A percentile compares a stretch with the other conserved stretches of the same genome.
Conservation (phyloP, 2,888 invertebrate species). For the Orchestes rusci region DNA sequence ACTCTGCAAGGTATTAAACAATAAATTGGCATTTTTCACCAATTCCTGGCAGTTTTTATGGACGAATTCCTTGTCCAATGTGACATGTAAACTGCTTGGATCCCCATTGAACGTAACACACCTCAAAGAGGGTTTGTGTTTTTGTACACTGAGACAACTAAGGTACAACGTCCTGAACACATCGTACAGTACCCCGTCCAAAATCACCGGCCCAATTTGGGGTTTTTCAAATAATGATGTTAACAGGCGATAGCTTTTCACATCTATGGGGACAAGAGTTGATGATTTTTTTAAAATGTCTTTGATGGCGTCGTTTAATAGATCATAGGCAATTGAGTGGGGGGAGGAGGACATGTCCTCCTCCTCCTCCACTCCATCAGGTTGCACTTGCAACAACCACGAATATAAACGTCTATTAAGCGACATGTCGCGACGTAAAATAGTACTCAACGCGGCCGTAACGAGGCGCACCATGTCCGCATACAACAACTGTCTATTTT, state of each 20-base stretch:
- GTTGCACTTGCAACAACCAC: slow-evolving; percentile 63
- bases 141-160: slow-evolving; percentile 46
- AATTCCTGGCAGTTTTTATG: slow-evolving; percentile 56
- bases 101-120: slow-evolving; percentile 43
- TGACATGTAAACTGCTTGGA: slow-evolving; percentile 38
- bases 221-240: slow-evolving; percentile 80
- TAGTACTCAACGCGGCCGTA: slow-evolving; percentile 64
- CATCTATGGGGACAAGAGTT: slow-evolving; percentile 49
- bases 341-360: slow-evolving; percentile 17
- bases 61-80: slow-evolving; percentile 39
- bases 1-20: slow-evolving; percentile 78
- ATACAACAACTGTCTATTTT: slow-evolving; percentile 62
- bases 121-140: slow-evolving; percentile 36
- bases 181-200: slow-evolving; percentile 70
- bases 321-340: slow-evolving; percentile 48
- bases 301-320: slow-evolving; percentile 58
- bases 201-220: slow-evolving; percentile 72
- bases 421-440: slow-evolving; percentile 82
- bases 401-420: slow-evolving; percentile 77
- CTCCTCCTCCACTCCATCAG: slow-evolving; percentile 26
- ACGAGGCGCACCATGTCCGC: slow-evolving; percentile 65
- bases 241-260: slow-evolving; percentile 69
- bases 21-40: slow-evolving; percentile 73
- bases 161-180: slow-evolving; percentile 61
- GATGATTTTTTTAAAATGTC: slow-evolving; percentile 53